These are phyloP conservation scores for Platichthys flesus DNA, from an alignment of 2,113 vertebrate species.

Conservation along the genomic window DNA sequence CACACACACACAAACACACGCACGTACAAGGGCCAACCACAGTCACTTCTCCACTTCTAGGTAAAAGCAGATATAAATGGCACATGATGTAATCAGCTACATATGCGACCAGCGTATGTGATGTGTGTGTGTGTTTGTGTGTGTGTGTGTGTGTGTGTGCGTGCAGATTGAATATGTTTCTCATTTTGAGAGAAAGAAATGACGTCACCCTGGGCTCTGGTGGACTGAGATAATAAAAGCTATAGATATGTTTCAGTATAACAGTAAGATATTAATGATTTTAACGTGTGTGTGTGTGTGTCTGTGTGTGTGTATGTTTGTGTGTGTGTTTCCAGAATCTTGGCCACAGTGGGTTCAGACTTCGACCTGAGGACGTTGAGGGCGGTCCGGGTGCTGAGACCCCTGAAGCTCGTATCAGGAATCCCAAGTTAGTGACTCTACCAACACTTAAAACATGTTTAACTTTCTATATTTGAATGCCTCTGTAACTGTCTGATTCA, in stretches of 20 bases:
- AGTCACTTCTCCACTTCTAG: slow-evolving; percentile 19
- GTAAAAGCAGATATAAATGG: slow-evolving; percentile 33
- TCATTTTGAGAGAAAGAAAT: neutral
- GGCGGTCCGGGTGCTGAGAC: slow-evolving; percentile 93
- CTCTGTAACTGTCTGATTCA: no score
- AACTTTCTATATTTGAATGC: neutral
- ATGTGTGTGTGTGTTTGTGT: slow-evolving; percentile 6
- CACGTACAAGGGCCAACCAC: slow-evolving; percentile 5
- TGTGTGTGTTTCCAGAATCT: slow-evolving; percentile 83
- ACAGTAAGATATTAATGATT: neutral
- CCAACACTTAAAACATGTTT: neutral
- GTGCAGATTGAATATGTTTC: neutral
- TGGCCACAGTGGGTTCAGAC: slow-evolving; percentile 92
- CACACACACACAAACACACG: no score
- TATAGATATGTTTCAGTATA: neutral
- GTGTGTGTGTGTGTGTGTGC: slow-evolving; percentile 15
- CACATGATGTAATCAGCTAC: slow-evolving; percentile 23
- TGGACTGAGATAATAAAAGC: neutral
- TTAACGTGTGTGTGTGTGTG: slow-evolving; percentile 29
- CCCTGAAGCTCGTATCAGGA: slow-evolving; percentile 96
- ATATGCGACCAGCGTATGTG: neutral
- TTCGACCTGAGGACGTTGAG: slow-evolving; percentile 95
- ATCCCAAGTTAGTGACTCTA: slow-evolving; percentile 91
- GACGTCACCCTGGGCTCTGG: neutral
- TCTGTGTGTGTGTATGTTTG: slow-evolving; percentile 16